phyloP scores from a whole-genome alignment of 1,140 invertebrate genomes.

The Cepaea nemoralis region DNA sequence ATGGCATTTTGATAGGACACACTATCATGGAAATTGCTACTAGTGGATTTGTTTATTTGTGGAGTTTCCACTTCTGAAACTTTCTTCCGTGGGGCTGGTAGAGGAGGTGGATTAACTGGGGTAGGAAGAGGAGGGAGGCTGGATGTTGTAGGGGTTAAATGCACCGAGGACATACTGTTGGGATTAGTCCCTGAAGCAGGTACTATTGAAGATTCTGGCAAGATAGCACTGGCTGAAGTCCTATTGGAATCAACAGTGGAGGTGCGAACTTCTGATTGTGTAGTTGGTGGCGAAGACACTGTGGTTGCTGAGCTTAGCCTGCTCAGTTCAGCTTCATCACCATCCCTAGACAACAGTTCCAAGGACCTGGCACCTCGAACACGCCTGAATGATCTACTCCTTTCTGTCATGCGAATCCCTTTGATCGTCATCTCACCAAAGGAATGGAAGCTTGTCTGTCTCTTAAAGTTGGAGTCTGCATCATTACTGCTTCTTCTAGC shows the following conservation, averaged over 20 bases:
- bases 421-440: slow-evolving; percentile 50
- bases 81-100: not conserved
- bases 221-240: not conserved
- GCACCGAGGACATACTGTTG: not conserved
- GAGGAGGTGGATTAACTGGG: not conserved
- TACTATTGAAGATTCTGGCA: not conserved
- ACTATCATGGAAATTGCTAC: not conserved
- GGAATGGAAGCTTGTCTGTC: slow-evolving; percentile 49
- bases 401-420: slow-evolving; percentile 56
- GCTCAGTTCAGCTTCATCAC: not conserved
- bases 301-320: slow-evolving; percentile 4
- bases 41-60: not conserved
- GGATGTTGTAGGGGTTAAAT: not conserved
- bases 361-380: slow-evolving; percentile 42
- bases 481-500: slow-evolving; percentile 27
- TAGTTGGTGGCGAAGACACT: not conserved
- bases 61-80: not conserved
- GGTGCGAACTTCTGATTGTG: not conserved
- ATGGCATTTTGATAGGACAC: not conserved
- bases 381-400: slow-evolving; percentile 59
- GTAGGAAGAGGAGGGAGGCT: not conserved
- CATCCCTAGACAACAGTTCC: slow-evolving; percentile 3
- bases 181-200: not conserved
- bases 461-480: slow-evolving; percentile 41
- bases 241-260: not conserved